Percentiles rank a stretch among this genome's conserved stretches.
Evolutionary conservation across 2,888 invertebrate genomes (phyloP).

Genomic region (Sesia apiformis): DNA sequence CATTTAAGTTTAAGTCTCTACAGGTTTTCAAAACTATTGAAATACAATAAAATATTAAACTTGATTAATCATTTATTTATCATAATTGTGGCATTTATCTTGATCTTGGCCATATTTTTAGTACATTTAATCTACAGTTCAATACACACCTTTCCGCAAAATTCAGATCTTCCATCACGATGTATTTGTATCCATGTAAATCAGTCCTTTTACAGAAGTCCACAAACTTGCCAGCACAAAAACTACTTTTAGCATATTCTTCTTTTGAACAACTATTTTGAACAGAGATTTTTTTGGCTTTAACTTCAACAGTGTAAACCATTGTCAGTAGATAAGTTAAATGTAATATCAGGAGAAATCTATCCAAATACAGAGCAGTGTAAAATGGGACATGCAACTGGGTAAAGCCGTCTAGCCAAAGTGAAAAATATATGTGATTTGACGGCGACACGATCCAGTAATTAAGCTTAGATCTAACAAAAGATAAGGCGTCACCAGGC

Average conservation of each 20-base stretch:
- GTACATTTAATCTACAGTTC: conserved; percentile 1
- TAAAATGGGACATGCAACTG: neutral
- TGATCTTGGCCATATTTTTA: neutral
- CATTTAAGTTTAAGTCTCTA: too few relatives aligned
- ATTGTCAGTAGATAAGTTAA: neutral
- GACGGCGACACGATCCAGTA: conserved; percentile 26
- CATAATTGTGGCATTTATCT: too few relatives aligned
- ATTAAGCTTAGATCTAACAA: conserved; percentile 36
- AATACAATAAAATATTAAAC: too few relatives aligned
- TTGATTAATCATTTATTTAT: too few relatives aligned
- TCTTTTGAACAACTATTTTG: conserved; percentile 4
- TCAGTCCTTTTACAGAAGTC: conserved; percentile 81
- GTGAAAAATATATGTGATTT: conserved; percentile 22
- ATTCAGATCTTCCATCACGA: conserved; percentile 74
- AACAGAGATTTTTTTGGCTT: conserved; percentile 4
- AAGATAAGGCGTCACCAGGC: neutral
- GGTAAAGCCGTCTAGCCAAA: conserved; percentile 7
- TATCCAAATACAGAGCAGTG: neutral
- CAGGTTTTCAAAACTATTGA: too few relatives aligned
- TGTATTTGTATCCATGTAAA: conserved; percentile 81
- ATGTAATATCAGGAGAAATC: neutral
- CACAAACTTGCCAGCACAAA: conserved; percentile 31
- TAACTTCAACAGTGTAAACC: conserved; percentile 9
- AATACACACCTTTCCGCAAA: conserved; percentile 68
- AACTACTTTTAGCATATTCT: conserved; percentile 19